These are phyloP conservation scores for Stenurella melanura DNA, from an alignment of 2,888 invertebrate genomes.

Conservation along the genomic window DNA sequence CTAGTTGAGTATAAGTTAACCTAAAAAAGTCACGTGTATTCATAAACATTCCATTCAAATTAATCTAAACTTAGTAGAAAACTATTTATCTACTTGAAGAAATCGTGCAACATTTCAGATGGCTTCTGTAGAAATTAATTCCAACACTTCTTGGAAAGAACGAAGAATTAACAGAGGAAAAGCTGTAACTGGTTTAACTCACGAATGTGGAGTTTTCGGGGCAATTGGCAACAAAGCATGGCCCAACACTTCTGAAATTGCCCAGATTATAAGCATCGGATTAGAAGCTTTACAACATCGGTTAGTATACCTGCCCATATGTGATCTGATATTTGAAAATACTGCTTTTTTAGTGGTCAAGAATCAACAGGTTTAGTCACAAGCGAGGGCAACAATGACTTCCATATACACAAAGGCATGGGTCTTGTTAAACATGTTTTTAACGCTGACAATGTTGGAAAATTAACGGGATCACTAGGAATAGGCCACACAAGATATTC, in stretches of 20 bases:
- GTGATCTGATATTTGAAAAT: not conserved
- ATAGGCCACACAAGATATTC: slow-evolving; percentile 99
- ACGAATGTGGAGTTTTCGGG: slow-evolving; percentile 96
- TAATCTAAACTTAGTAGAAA: not conserved
- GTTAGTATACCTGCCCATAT: slow-evolving; percentile 71
- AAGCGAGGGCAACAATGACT: slow-evolving; percentile 87
- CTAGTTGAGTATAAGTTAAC: not conserved
- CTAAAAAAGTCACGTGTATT: slow-evolving; percentile 17
- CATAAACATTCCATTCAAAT: too few relatives aligned
- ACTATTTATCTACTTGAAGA: too few relatives aligned
- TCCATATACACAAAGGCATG: slow-evolving; percentile 93
- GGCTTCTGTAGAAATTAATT: slow-evolving; percentile 30
- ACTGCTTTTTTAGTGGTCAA: slow-evolving; percentile 87
- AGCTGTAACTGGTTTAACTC: slow-evolving; percentile 76
- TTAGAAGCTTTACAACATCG: slow-evolving; percentile 94
- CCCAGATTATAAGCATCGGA: slow-evolving; percentile 93
- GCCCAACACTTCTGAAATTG: slow-evolving; percentile 79
- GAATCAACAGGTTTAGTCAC: slow-evolving; percentile 98
- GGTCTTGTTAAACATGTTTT: slow-evolving; percentile 96
- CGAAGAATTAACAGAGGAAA: slow-evolving; percentile 50
- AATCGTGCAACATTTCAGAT: slow-evolving; percentile 15
- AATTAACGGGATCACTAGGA: slow-evolving; percentile 90
- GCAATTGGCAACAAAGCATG: slow-evolving; percentile 83
- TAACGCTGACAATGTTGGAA: slow-evolving; percentile 89
- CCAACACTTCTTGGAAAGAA: slow-evolving; percentile 47